Percentiles rank a stretch among this genome's conserved stretches.
Evolutionary conservation across 2,797 vertebrate genomes (phyloP).

Genomic region (Tympanoctomys barrerae): DNA sequence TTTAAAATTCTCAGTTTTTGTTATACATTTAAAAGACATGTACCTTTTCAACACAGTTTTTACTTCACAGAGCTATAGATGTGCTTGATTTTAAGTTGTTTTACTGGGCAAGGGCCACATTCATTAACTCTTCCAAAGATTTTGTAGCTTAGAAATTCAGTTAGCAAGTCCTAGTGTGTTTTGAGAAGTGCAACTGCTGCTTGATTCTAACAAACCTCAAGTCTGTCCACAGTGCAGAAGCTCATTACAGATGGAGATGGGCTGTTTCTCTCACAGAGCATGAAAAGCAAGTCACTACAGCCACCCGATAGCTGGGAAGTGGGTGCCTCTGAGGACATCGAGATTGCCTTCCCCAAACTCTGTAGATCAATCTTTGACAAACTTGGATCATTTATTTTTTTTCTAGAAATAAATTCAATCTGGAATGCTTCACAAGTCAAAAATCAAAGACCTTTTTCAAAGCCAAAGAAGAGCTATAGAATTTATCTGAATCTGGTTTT

Average conservation of each 20-base stretch:
- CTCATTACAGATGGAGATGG: constrained; percentile 86
- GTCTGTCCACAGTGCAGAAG: constrained; percentile 85
- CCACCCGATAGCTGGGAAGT: constrained; percentile 80
- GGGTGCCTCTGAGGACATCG: constrained; percentile 69
- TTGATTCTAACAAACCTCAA: constrained; percentile 84
- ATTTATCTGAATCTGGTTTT: constrained; percentile 53
- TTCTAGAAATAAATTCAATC: constrained; percentile 67
- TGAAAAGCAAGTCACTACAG: constrained; percentile 86
- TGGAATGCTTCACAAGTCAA: constrained; percentile 35
- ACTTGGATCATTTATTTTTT: constrained; percentile 43
- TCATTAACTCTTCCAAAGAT: constrained; percentile 58
- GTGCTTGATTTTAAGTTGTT: constrained; percentile 10
- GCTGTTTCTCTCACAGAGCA: constrained; percentile 84
- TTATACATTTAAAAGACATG: constrained; percentile 19
- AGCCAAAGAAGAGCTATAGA: constrained; percentile 21
- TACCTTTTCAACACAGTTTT: not conserved
- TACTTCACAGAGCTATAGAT: constrained; percentile 15
- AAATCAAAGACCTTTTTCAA: constrained; percentile 33
- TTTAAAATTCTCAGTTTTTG: constrained; percentile 27
- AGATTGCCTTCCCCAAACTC: constrained; percentile 76
- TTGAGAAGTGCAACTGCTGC: constrained; percentile 84
- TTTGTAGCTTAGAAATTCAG: constrained; percentile 81
- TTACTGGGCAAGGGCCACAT: not conserved
- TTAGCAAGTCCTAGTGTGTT: constrained; percentile 82
- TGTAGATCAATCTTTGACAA: constrained; percentile 74